Conservation (phyloP, 1,140 invertebrate genomes). For the Piezodorus guildinii region DNA sequence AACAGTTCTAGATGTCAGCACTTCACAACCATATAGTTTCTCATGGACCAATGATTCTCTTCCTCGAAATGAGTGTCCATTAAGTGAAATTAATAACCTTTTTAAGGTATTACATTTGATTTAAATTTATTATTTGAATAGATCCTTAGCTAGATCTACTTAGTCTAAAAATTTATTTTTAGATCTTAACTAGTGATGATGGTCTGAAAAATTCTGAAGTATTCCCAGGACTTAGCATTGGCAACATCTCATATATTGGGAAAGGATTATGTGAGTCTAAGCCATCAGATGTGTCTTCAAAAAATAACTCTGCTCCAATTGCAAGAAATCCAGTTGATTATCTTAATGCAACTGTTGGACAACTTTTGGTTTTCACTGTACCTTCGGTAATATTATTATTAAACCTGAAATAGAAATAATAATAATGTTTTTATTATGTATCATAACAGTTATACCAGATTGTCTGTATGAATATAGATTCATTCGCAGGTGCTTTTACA, state of each 20-base stretch:
- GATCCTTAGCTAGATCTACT: not conserved
- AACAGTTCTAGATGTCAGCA: conserved; percentile 50
- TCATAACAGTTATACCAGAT: too few relatives aligned
- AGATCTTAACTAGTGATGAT: conserved; percentile 14
- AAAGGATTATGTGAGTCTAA: conserved; percentile 47
- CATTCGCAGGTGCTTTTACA: too few relatives aligned
- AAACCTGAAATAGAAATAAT: too few relatives aligned
- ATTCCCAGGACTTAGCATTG: conserved; percentile 36
- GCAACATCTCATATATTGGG: conserved; percentile 46
- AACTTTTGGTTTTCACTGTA: conserved; percentile 65
- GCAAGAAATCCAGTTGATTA: conserved; percentile 74
- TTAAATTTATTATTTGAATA: not conserved
- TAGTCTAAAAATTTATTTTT: not conserved
- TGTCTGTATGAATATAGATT: too few relatives aligned
- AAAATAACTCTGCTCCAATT: conserved; percentile 57
- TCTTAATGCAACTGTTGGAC: conserved; percentile 64
- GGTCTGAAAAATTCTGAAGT: conserved; percentile 15
- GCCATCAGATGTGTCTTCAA: conserved; percentile 31
- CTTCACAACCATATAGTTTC: conserved; percentile 47
- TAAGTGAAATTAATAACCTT: conserved; percentile 53
- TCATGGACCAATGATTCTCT: conserved; percentile 82
- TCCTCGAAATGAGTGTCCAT: conserved; percentile 58
- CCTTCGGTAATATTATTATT: conserved; percentile 45
- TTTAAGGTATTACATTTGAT: conserved; percentile 40
- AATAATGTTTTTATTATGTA: too few relatives aligned